These are phyloP conservation scores for Anabas testudineus DNA, from an alignment of 2,797 vertebrate genomes.

Conservation along the genomic window DNA sequence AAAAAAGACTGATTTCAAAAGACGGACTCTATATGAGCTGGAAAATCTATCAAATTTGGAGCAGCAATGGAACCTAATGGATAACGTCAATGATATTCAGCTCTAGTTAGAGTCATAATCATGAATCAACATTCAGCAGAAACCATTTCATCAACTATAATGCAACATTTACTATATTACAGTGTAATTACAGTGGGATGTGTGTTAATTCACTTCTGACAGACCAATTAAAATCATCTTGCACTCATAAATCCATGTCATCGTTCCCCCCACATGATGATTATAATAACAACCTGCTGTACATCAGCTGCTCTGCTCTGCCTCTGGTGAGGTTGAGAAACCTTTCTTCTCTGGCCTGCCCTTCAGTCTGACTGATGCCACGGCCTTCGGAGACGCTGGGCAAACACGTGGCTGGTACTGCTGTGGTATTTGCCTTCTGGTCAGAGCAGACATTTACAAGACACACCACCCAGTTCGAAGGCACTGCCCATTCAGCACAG, in stretches of 20 bases:
- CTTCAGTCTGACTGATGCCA: conserved; percentile 56
- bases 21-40: conserved; percentile 42
- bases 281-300: conserved; percentile 52
- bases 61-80: conserved; percentile 22
- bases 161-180: conserved; percentile 17
- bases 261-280: conserved; percentile 6
- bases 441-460: conserved; percentile 64
- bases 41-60: conserved; percentile 37
- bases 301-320: conserved; percentile 31
- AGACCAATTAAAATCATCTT: conserved; percentile 21
- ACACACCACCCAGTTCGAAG: conserved; percentile 73
- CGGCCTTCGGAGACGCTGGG: conserved; percentile 53
- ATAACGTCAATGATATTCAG: conserved; percentile 26
- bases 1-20: conserved; percentile 60
- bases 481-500: conserved; percentile 62
- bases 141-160: conserved; percentile 18
- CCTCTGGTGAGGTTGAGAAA: conserved; percentile 60
- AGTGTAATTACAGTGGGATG: neutral
- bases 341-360: conserved; percentile 38
- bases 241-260: conserved; percentile 15
- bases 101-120: conserved; percentile 24
- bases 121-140: conserved; percentile 28
- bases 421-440: conserved; percentile 68
- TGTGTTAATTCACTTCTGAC: conserved; percentile 35
- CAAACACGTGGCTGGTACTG: conserved; percentile 60